A percentile compares a stretch with the other conserved stretches of the same genome.
phyloP scores from a whole-genome alignment of 2,113 vertebrate genomes.

The Pongo pygmaeus region DNA sequence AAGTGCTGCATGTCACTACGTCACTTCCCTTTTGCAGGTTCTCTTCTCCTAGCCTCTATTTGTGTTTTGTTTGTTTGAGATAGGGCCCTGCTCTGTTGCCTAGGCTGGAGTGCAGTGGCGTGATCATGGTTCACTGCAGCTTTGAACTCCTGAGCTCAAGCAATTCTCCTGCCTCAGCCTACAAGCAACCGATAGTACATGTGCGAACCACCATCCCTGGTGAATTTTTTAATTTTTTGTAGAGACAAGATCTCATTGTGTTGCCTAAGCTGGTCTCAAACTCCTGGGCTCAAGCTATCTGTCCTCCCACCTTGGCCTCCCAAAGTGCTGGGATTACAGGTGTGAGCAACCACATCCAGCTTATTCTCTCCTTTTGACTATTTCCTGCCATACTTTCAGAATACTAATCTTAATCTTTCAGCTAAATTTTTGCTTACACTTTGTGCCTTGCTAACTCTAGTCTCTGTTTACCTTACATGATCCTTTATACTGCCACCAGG shows the following conservation, averaged over 20 bases:
- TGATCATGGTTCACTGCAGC: not conserved
- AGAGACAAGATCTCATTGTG: not conserved
- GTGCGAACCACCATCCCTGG: not conserved
- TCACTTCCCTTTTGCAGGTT: not conserved
- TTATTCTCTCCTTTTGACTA: not conserved
- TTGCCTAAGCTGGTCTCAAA: not conserved
- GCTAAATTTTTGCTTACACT: not conserved
- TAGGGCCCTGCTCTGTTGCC: not conserved
- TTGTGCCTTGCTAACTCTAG: not conserved
- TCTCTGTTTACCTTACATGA: not conserved
- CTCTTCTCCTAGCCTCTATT: not conserved
- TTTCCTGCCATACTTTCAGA: not conserved
- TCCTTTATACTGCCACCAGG: not conserved
- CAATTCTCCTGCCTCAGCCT: not conserved
- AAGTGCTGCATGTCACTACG: not conserved
- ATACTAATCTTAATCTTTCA: not conserved
- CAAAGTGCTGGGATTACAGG: too few relatives aligned
- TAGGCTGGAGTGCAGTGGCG: not conserved
- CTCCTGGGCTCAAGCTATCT: too few relatives aligned
- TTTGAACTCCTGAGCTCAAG: not conserved
- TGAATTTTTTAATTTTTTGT: not conserved
- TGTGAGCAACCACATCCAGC: too few relatives aligned
- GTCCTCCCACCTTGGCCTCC: too few relatives aligned
- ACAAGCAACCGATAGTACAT: not conserved
- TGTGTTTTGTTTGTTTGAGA: not conserved